Percentiles rank a stretch among this genome's conserved stretches.
These are phyloP conservation scores for Tokudaia muenninki DNA, from an alignment of 2,797 vertebrate species.

Conservation along the genomic window DNA sequence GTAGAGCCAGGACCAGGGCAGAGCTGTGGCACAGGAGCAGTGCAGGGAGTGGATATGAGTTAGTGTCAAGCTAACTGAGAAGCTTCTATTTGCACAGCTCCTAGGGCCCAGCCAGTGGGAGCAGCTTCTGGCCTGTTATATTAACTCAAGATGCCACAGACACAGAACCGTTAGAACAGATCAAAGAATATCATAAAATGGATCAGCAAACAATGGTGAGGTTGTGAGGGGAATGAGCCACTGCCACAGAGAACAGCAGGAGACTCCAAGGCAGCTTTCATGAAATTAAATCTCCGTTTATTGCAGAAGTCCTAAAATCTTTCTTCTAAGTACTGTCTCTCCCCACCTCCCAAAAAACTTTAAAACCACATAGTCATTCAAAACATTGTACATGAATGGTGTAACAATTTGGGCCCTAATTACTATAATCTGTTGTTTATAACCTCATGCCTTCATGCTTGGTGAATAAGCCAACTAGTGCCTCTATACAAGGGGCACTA, in stretches of 20 bases:
- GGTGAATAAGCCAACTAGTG: background rate
- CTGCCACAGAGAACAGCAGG: background rate
- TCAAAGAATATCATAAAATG: background rate
- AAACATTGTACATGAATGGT: conserved; percentile 4
- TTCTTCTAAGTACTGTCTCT: background rate
- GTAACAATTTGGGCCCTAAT: background rate
- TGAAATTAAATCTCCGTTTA: conserved; percentile 20
- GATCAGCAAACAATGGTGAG: background rate
- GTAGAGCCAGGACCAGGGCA: background rate
- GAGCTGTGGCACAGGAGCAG: background rate
- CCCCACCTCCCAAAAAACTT: background rate
- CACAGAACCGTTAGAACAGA: background rate
- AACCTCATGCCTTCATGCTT: background rate
- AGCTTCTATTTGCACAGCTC: background rate
- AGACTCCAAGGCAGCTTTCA: conserved; percentile 1
- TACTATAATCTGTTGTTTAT: background rate
- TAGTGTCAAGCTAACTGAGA: background rate
- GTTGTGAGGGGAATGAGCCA: background rate
- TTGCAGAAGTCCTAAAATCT: background rate
- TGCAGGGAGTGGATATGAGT: background rate
- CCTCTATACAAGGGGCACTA: background rate
- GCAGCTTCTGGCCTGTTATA: background rate
- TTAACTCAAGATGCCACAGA: background rate
- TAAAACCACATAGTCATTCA: background rate
- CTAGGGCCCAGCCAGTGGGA: background rate